These are phyloP conservation scores for Drosophila melanica DNA, from an alignment of 1,140 invertebrate genomes.

Conservation along the genomic window DNA sequence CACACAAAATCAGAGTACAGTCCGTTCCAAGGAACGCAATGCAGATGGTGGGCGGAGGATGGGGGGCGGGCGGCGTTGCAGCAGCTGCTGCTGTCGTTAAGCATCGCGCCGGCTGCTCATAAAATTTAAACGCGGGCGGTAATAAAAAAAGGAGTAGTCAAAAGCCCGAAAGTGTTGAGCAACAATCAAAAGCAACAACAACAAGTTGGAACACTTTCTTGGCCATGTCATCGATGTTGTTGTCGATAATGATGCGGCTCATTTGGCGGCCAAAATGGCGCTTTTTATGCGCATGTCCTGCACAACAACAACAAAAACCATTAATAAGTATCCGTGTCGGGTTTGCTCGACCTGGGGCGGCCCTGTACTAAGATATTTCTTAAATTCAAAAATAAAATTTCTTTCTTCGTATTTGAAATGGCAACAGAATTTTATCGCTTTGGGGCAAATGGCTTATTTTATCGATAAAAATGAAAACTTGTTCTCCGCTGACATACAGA, in stretches of 20 bases:
- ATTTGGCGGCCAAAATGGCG: slow-evolving; percentile 61
- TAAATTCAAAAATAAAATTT: too few species aligned
- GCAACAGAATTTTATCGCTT: too few species aligned
- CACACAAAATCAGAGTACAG: slow-evolving; percentile 11
- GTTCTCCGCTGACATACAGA: too few species aligned
- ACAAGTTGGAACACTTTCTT: slow-evolving; percentile 37
- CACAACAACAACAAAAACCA: background rate
- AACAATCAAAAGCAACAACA: slow-evolving; percentile 4
- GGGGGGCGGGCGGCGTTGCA: background rate
- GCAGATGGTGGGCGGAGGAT: background rate
- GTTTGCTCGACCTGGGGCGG: background rate
- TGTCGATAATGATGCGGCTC: slow-evolving; percentile 70
- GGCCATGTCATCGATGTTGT: slow-evolving; percentile 42
- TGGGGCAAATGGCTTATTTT: too few species aligned
- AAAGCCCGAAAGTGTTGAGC: background rate
- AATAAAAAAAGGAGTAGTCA: slow-evolving; percentile 12
- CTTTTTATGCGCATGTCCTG: slow-evolving; percentile 40
- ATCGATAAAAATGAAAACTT: too few species aligned
- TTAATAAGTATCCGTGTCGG: background rate
- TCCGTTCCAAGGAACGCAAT: slow-evolving; percentile 1
- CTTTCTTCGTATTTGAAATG: too few species aligned
- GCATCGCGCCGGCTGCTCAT: slow-evolving; percentile 11
- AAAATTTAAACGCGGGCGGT: slow-evolving; percentile 17
- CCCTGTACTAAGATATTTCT: background rate
- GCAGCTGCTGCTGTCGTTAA: slow-evolving; percentile 44